Evolutionary conservation across 1,140 invertebrate genomes (phyloP).

Genomic region (Schlechtendalia chinensis): DNA sequence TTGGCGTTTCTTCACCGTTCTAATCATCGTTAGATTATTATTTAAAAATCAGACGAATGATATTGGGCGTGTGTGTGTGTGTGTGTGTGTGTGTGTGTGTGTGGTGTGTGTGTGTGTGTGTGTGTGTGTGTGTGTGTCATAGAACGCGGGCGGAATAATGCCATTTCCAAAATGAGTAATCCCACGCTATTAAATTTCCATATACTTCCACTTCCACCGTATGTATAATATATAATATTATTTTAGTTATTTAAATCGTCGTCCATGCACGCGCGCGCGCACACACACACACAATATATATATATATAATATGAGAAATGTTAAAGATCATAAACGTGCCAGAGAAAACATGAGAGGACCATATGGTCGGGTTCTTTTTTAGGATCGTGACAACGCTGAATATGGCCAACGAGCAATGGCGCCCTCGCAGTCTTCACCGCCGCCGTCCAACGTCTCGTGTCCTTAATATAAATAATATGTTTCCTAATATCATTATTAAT

Average conservation of each 20-base stretch:
- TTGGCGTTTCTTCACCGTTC: neutral
- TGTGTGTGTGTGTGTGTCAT: neutral
- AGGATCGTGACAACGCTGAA: constrained; percentile 49
- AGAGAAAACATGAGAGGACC: constrained; percentile 48
- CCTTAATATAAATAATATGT: constrained; percentile 3
- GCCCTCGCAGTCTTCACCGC: constrained; percentile 28
- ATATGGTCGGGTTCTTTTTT: constrained; percentile 50
- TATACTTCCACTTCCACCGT: constrained; percentile 2
- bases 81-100: too few relatives aligned
- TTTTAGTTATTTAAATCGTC: constrained; percentile 45
- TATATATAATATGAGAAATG: constrained; percentile 1
- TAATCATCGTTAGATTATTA: constrained; percentile 3
- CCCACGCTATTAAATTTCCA: constrained; percentile 47
- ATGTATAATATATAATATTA: constrained; percentile 12
- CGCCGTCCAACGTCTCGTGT: neutral
- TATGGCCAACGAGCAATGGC: constrained; percentile 43
- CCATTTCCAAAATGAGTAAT: constrained; percentile 44
- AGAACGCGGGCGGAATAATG: constrained; percentile 15
- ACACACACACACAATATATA: neutral
- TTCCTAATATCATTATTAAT: neutral
- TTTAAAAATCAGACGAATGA: neutral
- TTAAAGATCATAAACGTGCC: constrained; percentile 50
- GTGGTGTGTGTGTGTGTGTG: neutral
- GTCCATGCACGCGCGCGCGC: neutral
- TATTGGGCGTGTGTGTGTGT: too few relatives aligned